phyloP scores from a whole-genome alignment of 2,797 vertebrate genomes.

The Danio jaintianensis region DNA sequence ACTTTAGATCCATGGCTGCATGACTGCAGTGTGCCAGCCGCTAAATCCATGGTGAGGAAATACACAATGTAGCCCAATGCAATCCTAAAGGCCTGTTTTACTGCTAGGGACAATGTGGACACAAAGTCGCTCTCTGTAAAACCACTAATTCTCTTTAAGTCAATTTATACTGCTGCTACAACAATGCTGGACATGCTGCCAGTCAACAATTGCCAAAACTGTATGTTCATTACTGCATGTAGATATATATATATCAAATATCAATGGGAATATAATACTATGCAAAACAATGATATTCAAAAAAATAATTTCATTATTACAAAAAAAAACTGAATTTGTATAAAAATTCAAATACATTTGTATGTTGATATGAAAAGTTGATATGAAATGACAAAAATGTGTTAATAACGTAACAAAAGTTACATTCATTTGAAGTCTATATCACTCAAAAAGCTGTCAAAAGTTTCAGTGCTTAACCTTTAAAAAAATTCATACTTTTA shows the following conservation, averaged over 20 bases:
- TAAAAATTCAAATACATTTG: too few species aligned
- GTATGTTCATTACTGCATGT: slow-evolving; percentile 39
- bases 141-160: slow-evolving; percentile 46
- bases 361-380: too few species aligned
- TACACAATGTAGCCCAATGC: slow-evolving; percentile 67
- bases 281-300: not conserved
- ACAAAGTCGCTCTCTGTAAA: slow-evolving; percentile 55
- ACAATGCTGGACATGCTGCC: slow-evolving; percentile 45
- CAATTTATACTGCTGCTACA: slow-evolving; percentile 43
- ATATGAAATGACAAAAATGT: too few species aligned
- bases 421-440: too few species aligned
- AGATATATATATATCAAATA: slow-evolving; percentile 11
- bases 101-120: slow-evolving; percentile 64
- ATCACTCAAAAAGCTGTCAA: too few species aligned
- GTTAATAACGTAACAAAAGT: too few species aligned
- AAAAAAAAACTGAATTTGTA: too few species aligned
- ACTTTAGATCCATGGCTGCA: slow-evolving; percentile 75
- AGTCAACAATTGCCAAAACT: not conserved
- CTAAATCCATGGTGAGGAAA: slow-evolving; percentile 64
- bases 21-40: slow-evolving; percentile 66
- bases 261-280: slow-evolving; percentile 4
- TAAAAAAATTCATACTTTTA: too few species aligned
- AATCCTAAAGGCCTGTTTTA: slow-evolving; percentile 55
- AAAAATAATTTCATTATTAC: too few species aligned
- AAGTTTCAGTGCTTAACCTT: too few species aligned